These are phyloP conservation scores for Meteorus cinctellus DNA, from an alignment of 2,888 invertebrate genomes.

Conservation along the genomic window DNA sequence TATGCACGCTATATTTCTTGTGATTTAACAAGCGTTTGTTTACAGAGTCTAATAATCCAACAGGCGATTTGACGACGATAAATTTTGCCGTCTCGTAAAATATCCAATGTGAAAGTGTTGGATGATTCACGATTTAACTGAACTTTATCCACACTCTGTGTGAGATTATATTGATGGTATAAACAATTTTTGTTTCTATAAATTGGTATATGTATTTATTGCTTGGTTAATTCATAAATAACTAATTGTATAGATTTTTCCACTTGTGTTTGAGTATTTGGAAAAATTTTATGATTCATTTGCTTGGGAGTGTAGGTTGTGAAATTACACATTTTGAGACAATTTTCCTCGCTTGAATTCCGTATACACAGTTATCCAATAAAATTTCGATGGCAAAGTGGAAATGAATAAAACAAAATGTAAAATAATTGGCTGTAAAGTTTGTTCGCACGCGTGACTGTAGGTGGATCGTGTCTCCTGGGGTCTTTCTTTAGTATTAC, in stretches of 20 bases:
- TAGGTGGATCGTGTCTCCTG: slow-evolving; percentile 43
- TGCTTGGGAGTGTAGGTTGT: not conserved
- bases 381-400: slow-evolving; percentile 43
- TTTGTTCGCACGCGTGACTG: slow-evolving; percentile 57
- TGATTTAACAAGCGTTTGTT: slow-evolving; percentile 53
- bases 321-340: slow-evolving; percentile 25
- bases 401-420: slow-evolving; percentile 65
- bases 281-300: not conserved
- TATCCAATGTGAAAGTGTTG: slow-evolving; percentile 45
- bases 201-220: not conserved
- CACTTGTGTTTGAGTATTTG: not conserved
- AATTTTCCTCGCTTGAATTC: slow-evolving; percentile 18
- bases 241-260: not conserved
- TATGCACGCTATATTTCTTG: slow-evolving; percentile 28
- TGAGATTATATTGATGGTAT: not conserved
- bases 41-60: slow-evolving; percentile 64
- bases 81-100: slow-evolving; percentile 63
- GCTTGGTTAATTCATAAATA: not conserved
- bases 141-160: slow-evolving; percentile 17
- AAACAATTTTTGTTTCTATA: not conserved
- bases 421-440: slow-evolving; percentile 73
- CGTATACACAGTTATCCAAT: slow-evolving; percentile 15
- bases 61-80: slow-evolving; percentile 59
- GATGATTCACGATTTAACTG: slow-evolving; percentile 35
- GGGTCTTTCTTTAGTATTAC: slow-evolving; percentile 26